Evolutionary conservation across 2,888 invertebrate species (phyloP).

Genomic region (Drosophila flavopinicola): DNA sequence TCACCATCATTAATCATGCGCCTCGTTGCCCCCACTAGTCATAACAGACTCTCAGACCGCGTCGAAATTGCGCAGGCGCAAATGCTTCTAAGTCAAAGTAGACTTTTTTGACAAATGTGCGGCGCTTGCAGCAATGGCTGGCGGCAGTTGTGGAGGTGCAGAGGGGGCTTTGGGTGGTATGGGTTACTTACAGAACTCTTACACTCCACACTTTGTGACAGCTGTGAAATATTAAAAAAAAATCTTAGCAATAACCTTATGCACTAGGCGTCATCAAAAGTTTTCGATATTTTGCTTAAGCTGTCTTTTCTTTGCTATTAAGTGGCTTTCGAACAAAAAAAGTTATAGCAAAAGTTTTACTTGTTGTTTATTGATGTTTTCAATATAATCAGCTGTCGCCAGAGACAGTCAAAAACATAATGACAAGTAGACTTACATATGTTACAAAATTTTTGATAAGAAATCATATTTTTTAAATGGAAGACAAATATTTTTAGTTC

Average conservation of each 20-base stretch:
- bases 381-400: constrained; percentile 26
- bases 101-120: constrained; percentile 46
- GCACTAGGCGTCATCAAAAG: constrained; percentile 30
- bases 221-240: constrained; percentile 41
- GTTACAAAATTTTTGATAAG: no score
- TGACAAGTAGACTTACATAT: not conserved
- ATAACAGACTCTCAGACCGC: not conserved
- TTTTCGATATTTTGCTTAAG: constrained; percentile 8
- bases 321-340: not conserved
- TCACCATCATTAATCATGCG: constrained; percentile 53
- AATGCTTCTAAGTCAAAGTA: constrained; percentile 46
- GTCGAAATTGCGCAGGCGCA: constrained; percentile 55
- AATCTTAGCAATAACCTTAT: constrained; percentile 53
- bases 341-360: constrained; percentile 2
- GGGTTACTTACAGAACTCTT: constrained; percentile 17
- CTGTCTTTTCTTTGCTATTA: no score
- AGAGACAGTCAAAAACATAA: constrained; percentile 1
- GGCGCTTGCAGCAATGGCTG: constrained; percentile 10
- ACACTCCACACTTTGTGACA: constrained; percentile 13
- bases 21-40: constrained; percentile 20
- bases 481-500: no score
- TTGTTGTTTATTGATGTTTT: constrained; percentile 12
- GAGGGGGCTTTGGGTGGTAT: not conserved
- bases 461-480: no score
- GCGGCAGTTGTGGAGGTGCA: not conserved